A percentile compares a stretch with the other conserved stretches of the same genome.
These are phyloP conservation scores for Cotesia glomerata DNA, from an alignment of 1,140 invertebrate species.

Conservation along the genomic window DNA sequence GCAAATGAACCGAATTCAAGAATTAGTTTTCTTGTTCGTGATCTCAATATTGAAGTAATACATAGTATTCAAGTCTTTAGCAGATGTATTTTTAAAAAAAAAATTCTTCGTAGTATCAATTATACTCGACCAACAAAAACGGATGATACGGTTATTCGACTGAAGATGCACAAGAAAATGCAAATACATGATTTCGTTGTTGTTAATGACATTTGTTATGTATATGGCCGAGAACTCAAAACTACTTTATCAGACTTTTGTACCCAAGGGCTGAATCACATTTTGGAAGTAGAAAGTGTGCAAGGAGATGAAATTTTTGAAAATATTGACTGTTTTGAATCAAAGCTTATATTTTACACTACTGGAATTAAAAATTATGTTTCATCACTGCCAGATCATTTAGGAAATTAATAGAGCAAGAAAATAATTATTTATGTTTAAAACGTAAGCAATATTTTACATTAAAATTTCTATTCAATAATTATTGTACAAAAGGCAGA, in stretches of 20 bases:
- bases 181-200: neutral
- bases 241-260: neutral
- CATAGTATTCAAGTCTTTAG: neutral
- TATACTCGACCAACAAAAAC: neutral
- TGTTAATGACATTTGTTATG: neutral
- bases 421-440: too few species aligned
- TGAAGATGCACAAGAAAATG: neutral
- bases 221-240: neutral
- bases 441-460: too few species aligned
- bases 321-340: neutral
- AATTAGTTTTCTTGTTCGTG: neutral
- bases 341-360: neutral
- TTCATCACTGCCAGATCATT: too few species aligned
- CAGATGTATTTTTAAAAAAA: neutral
- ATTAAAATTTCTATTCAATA: too few species aligned
- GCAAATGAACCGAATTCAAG: neutral
- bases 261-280: neutral
- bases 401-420: too few species aligned
- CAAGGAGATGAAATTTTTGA: neutral
- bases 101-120: constrained; percentile 1
- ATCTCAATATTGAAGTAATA: neutral
- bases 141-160: constrained; percentile 11
- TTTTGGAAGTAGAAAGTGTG: neutral
- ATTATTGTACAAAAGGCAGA: too few species aligned
- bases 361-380: neutral